A percentile compares a stretch with the other conserved stretches of the same genome.
Conservation (phyloP, 2,888 invertebrate genomes). For the Thymelicus sylvestris region DNA sequence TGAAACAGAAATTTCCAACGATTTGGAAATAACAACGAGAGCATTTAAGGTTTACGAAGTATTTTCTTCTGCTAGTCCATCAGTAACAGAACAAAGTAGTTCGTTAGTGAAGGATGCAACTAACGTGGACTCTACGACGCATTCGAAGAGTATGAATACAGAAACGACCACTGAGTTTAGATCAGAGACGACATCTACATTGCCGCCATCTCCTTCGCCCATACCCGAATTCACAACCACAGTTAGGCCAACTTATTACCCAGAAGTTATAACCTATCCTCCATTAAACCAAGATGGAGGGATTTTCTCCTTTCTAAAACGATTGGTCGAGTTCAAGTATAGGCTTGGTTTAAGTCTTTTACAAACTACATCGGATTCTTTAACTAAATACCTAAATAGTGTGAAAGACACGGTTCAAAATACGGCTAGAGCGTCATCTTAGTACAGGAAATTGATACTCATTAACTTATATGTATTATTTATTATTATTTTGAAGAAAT, state of each 20-base stretch:
- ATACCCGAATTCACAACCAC: constrained; percentile 50
- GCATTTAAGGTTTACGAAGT: constrained; percentile 72
- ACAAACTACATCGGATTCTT: constrained; percentile 87
- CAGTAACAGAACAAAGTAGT: constrained; percentile 52
- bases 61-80: constrained; percentile 57
- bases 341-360: constrained; percentile 87
- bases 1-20: constrained; percentile 57
- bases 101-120: constrained; percentile 46
- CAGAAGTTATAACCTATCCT: constrained; percentile 74
- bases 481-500: constrained; percentile 10
- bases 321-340: constrained; percentile 88
- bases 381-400: constrained; percentile 86
- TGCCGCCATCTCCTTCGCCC: constrained; percentile 60
- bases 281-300: constrained; percentile 69
- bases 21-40: constrained; percentile 68
- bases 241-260: constrained; percentile 53
- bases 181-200: constrained; percentile 68
- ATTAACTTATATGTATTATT: constrained; percentile 15
- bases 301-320: constrained; percentile 85
- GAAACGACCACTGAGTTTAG: constrained; percentile 71
- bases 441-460: constrained; percentile 28
- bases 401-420: constrained; percentile 76
- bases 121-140: constrained; percentile 58
- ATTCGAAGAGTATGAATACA: constrained; percentile 59
- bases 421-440: constrained; percentile 61